Conservation (phyloP, 2,113 vertebrate genomes). For the Ptychochromis oligacanthus region DNA sequence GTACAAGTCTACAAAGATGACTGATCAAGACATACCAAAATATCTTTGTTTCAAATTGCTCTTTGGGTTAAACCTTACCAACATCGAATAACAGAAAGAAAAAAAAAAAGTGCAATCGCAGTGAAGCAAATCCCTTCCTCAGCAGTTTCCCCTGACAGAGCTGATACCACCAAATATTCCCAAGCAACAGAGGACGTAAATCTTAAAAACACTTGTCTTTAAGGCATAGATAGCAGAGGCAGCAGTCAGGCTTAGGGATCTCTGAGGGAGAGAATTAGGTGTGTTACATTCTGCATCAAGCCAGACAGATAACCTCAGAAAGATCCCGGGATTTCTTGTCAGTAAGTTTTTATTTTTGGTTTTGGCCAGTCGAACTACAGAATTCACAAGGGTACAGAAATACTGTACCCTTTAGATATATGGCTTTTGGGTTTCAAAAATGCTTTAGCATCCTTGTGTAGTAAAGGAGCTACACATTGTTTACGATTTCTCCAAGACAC, state of each 20-base stretch:
- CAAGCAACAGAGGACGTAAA: slow-evolving; percentile 2
- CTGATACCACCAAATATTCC: not conserved
- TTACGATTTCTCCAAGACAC: slow-evolving; percentile 25
- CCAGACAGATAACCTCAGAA: not conserved
- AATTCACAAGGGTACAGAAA: slow-evolving; percentile 7
- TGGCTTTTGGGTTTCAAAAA: slow-evolving; percentile 6
- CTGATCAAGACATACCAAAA: not conserved
- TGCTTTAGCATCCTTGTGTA: slow-evolving; percentile 2
- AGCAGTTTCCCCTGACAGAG: not conserved
- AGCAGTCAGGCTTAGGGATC: not conserved
- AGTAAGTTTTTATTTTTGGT: not conserved
- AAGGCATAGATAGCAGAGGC: not conserved
- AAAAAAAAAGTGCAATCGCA: not conserved
- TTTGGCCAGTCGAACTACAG: slow-evolving; percentile 4
- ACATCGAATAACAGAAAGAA: not conserved
- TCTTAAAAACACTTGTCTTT: slow-evolving; percentile 25
- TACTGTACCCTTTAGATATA: not conserved
- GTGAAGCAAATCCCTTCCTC: not conserved
- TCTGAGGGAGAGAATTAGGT: not conserved
- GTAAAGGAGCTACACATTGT: slow-evolving; percentile 10
- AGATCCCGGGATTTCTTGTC: not conserved
- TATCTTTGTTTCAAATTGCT: not conserved
- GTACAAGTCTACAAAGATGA: not conserved
- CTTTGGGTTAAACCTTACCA: not conserved
- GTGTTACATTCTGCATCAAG: not conserved